These are phyloP conservation scores for Aurelia aurita DNA, from an alignment of 30 jellyfish, hydroid and myxozoan species.

Conservation along the genomic window DNA sequence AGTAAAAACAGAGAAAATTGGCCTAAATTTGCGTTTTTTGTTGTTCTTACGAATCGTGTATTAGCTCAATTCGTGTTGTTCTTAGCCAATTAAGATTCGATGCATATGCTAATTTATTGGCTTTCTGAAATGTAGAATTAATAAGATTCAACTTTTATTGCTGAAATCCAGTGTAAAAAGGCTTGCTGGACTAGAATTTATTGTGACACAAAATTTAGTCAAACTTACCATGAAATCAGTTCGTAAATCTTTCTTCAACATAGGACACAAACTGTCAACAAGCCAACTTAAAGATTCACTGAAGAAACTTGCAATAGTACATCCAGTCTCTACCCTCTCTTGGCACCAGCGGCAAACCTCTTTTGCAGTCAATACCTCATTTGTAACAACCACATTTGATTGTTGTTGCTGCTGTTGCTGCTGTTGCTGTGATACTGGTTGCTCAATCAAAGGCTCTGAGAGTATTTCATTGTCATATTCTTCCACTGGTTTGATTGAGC, in stretches of 20 bases:
- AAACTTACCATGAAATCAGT: neutral
- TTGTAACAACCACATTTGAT: too few species aligned
- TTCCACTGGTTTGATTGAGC: neutral
- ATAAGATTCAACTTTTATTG: too few species aligned
- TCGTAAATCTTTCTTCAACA: neutral
- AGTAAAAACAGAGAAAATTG: too few species aligned
- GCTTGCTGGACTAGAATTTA: too few species aligned
- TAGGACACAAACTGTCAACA: slow-evolving; percentile 1
- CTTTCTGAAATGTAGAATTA: too few species aligned
- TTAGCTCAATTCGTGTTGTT: too few species aligned
- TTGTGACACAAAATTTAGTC: too few species aligned
- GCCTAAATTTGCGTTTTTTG: too few species aligned
- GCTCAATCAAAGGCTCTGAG: neutral
- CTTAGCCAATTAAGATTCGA: too few species aligned
- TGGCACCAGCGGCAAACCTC: neutral
- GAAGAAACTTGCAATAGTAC: neutral
- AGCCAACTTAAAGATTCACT: neutral
- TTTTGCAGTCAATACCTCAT: neutral
- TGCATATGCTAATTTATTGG: too few species aligned
- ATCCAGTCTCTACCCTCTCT: neutral
- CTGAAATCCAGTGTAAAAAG: too few species aligned
- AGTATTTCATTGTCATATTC: neutral
- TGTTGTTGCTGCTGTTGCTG: neutral
- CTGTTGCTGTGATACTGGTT: neutral
- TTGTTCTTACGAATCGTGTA: too few species aligned